phyloP scores from a whole-genome alignment of 2,888 invertebrate genomes.

The Rotaria sp. region DNA sequence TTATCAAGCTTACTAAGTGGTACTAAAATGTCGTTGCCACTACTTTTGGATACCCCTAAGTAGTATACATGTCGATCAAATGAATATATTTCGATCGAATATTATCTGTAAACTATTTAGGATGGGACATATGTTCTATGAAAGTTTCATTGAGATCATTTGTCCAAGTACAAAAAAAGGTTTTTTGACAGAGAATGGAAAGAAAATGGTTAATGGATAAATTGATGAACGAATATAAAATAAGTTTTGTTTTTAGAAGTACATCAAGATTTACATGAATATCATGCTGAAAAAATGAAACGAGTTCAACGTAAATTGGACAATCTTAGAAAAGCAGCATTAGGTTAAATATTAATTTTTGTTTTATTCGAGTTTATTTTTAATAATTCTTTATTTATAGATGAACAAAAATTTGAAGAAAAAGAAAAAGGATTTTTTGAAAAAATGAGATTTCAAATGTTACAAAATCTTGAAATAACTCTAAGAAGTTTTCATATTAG shows the following conservation, averaged over 20 bases:
- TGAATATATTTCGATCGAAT: too few relatives aligned
- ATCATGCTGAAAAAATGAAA: neutral
- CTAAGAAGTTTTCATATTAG: neutral
- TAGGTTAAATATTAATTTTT: neutral
- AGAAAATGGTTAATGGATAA: too few relatives aligned
- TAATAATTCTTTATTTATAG: neutral
- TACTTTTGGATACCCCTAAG: too few relatives aligned
- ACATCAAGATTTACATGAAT: neutral
- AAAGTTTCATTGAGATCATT: too few relatives aligned
- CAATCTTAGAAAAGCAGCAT: neutral
- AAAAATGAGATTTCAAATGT: neutral
- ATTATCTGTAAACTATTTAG: too few relatives aligned
- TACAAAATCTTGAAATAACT: neutral
- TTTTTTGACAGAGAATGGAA: too few relatives aligned
- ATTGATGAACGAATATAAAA: too few relatives aligned
- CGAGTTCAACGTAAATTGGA: neutral
- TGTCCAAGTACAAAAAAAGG: too few relatives aligned
- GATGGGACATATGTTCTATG: too few relatives aligned
- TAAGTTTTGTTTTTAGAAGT: neutral
- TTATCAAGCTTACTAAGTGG: too few relatives aligned
- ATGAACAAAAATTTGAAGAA: neutral
- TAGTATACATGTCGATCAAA: too few relatives aligned
- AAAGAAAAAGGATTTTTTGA: neutral
- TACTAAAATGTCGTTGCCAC: too few relatives aligned
- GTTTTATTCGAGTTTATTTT: neutral